Conservation (phyloP, 2,113 vertebrate species). For the Podiceps cristatus region DNA sequence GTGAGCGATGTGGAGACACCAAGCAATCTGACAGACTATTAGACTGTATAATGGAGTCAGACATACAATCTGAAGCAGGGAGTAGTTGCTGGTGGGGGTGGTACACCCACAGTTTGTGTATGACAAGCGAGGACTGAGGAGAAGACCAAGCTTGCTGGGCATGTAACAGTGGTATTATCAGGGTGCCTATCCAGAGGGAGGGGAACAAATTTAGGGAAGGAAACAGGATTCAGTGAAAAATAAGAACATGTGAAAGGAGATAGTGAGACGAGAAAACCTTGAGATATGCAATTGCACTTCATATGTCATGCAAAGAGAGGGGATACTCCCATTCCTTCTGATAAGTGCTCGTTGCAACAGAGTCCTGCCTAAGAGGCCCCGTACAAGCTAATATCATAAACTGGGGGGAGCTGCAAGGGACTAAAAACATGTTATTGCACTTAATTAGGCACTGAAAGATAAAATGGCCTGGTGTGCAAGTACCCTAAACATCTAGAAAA, state of each 20-base stretch:
- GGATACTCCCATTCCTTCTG: not conserved
- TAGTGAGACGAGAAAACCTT: not conserved
- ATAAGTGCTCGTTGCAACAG: not conserved
- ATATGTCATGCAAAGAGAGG: not conserved
- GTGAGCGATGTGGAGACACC: not conserved
- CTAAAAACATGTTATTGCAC: not conserved
- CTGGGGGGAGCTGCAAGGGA: not conserved
- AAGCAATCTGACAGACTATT: not conserved
- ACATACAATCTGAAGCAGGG: not conserved
- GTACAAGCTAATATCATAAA: not conserved
- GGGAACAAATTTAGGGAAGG: not conserved
- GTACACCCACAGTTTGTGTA: not conserved
- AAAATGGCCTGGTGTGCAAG: not conserved
- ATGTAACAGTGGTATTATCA: fast-evolving
- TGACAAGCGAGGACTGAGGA: not conserved
- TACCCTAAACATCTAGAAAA: not conserved
- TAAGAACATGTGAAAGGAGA: not conserved
- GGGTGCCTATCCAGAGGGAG: not conserved
- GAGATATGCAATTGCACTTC: not conserved
- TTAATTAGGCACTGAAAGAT: not conserved
- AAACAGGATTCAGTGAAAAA: not conserved
- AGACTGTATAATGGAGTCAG: not conserved
- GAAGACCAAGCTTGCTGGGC: not conserved
- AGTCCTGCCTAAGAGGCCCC: not conserved
- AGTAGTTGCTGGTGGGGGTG: not conserved